These are phyloP conservation scores for Drosophila kanekoi DNA, from an alignment of 2,888 invertebrate genomes.

Conservation along the genomic window DNA sequence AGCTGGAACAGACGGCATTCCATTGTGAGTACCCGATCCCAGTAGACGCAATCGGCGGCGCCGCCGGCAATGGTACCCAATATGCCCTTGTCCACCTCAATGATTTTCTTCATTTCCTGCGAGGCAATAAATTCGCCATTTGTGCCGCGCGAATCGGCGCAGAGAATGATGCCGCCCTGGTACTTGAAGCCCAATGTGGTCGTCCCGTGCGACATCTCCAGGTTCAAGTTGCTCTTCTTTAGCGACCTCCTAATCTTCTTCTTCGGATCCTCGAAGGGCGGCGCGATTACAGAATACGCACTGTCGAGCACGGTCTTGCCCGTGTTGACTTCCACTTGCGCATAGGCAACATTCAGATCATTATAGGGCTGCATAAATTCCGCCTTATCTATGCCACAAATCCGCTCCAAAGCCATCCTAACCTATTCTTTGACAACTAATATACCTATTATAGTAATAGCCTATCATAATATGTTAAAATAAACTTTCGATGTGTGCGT, in stretches of 20 bases:
- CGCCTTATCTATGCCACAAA: background rate
- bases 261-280: background rate
- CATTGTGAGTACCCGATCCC: conserved; percentile 97
- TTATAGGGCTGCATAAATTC: too few relatives aligned
- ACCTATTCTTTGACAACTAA: too few relatives aligned
- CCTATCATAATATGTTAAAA: too few relatives aligned
- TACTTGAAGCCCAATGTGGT: conserved; percentile 98
- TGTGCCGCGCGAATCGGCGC: conserved; percentile 98
- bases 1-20: conserved; percentile 94
- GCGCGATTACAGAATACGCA: background rate
- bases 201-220: conserved; percentile 90
- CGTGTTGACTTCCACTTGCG: background rate
- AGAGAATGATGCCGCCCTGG: conserved; percentile 96
- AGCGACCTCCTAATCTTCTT: background rate
- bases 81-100: conserved; percentile 97
- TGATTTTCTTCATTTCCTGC: conserved; percentile 97
- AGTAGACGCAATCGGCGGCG: conserved; percentile 99
- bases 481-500: background rate
- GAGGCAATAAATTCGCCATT: conserved; percentile 97
- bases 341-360: background rate
- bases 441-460: too few relatives aligned
- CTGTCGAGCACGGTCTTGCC: background rate
- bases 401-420: background rate
- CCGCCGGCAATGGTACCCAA: conserved; percentile 98
- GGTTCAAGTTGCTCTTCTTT: accelerated